These are phyloP conservation scores for Potamilus streckersoni DNA, from an alignment of 1,140 invertebrate species.

Conservation along the genomic window DNA sequence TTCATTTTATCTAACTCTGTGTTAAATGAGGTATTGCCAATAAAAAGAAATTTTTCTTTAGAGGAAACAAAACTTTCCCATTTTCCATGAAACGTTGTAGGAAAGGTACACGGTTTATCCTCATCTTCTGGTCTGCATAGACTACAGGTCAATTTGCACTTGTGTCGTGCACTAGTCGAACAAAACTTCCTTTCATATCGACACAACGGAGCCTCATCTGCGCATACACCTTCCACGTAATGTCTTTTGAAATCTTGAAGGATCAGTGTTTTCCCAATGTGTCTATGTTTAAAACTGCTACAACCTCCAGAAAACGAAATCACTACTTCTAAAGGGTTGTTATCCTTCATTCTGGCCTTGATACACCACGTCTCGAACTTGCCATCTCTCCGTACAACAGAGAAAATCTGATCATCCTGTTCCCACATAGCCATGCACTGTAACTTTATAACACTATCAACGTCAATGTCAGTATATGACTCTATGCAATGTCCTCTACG, in stretches of 20 bases:
- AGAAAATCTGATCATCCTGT: constrained; percentile 18
- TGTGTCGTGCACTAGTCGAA: constrained; percentile 12
- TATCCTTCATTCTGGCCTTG: constrained; percentile 2
- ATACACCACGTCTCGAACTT: constrained; percentile 21
- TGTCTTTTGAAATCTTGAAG: constrained; percentile 31
- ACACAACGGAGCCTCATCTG: constrained; percentile 26
- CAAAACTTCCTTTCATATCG: constrained; percentile 15
- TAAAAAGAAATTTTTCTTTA: constrained; percentile 12
- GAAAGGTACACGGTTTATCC: constrained; percentile 17
- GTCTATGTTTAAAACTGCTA: constrained; percentile 6
- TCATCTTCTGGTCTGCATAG: constrained; percentile 30
- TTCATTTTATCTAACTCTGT: neutral
- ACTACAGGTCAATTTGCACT: constrained; percentile 24
- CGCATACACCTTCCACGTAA: constrained; percentile 25
- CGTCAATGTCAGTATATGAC: constrained; percentile 5
- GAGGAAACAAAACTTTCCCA: constrained; percentile 22
- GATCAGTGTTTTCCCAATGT: constrained; percentile 17
- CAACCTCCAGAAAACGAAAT: constrained; percentile 23
- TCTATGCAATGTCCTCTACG: constrained; percentile 24
- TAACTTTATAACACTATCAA: constrained; percentile 9
- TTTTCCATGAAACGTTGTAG: constrained; percentile 6
- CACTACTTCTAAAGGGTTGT: constrained; percentile 13
- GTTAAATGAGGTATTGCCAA: constrained; percentile 18
- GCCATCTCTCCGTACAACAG: constrained; percentile 23
- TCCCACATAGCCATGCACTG: constrained; percentile 20